A percentile compares a stretch with the other conserved stretches of the same genome.
These are phyloP conservation scores for Agrotis clavis DNA, from an alignment of 2,888 invertebrate species.

Conservation along the genomic window DNA sequence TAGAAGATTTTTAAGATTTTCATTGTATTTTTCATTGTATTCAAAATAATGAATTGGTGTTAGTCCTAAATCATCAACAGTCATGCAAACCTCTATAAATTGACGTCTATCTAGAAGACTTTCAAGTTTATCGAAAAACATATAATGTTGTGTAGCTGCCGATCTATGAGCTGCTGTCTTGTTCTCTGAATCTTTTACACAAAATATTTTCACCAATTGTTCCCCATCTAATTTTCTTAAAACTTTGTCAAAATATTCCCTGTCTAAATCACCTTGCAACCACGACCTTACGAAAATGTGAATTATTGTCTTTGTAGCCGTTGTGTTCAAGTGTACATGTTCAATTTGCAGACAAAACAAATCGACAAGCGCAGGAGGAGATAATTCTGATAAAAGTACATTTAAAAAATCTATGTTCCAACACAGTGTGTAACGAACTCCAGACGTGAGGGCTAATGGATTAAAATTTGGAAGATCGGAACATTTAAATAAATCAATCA, in stretches of 20 bases:
- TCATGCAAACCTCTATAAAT: constrained; percentile 2
- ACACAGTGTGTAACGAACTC: background rate
- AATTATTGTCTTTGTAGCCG: background rate
- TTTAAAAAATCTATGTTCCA: constrained; percentile 13
- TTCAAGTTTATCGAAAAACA: constrained; percentile 33
- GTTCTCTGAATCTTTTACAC: constrained; percentile 16
- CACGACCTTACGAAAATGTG: constrained; percentile 7
- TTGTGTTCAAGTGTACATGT: no score
- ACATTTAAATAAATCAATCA: constrained; percentile 35
- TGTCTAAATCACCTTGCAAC: background rate
- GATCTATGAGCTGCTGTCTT: constrained; percentile 17
- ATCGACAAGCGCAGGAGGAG: constrained; percentile 4
- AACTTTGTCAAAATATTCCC: constrained; percentile 11
- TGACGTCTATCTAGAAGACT: constrained; percentile 5
- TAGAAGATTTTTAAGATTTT: no score
- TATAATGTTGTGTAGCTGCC: constrained; percentile 7
- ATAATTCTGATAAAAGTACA: constrained; percentile 16
- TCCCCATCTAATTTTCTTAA: constrained; percentile 17
- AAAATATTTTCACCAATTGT: constrained; percentile 18
- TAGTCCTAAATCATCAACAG: no score
- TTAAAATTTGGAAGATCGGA: constrained; percentile 41
- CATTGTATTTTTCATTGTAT: background rate
- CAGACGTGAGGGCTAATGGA: constrained; percentile 18
- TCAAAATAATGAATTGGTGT: no score
- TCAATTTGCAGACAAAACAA: background rate